phyloP scores from a whole-genome alignment of 2,888 invertebrate genomes.

The Melangyna quadrimaculata region DNA sequence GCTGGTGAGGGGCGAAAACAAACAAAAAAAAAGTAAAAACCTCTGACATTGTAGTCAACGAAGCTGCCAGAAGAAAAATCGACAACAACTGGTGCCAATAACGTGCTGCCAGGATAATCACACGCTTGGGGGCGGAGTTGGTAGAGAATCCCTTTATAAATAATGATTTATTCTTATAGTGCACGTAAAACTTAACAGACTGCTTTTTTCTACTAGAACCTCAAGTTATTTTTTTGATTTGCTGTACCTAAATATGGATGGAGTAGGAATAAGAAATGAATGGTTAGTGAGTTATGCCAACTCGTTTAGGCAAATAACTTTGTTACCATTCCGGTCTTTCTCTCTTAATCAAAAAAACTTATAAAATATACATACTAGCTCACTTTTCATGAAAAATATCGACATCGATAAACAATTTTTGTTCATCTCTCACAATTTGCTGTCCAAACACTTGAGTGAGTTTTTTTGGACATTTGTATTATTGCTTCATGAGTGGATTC shows the following conservation, averaged over 20 bases:
- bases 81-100: constrained; percentile 72
- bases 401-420: too few relatives aligned
- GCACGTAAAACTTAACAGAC: constrained; percentile 65
- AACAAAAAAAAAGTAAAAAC: constrained; percentile 32
- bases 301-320: constrained; percentile 26
- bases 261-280: not conserved
- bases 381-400: not conserved
- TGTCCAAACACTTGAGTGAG: too few relatives aligned
- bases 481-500: too few relatives aligned
- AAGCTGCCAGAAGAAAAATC: constrained; percentile 64
- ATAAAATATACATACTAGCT: not conserved
- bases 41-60: constrained; percentile 63
- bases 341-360: not conserved
- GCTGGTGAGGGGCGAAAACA: not conserved
- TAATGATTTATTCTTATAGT: constrained; percentile 68
- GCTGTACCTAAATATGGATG: not conserved
- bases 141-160: constrained; percentile 55
- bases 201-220: constrained; percentile 18
- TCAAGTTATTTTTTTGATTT: not conserved
- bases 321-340: not conserved
- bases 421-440: too few relatives aligned
- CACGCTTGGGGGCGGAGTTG: constrained; percentile 18
- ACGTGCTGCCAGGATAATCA: constrained; percentile 65
- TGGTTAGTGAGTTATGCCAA: constrained; percentile 25
- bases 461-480: too few relatives aligned